These are phyloP conservation scores for Malachius bipustulatus DNA, from an alignment of 2,888 invertebrate genomes.

Conservation along the genomic window DNA sequence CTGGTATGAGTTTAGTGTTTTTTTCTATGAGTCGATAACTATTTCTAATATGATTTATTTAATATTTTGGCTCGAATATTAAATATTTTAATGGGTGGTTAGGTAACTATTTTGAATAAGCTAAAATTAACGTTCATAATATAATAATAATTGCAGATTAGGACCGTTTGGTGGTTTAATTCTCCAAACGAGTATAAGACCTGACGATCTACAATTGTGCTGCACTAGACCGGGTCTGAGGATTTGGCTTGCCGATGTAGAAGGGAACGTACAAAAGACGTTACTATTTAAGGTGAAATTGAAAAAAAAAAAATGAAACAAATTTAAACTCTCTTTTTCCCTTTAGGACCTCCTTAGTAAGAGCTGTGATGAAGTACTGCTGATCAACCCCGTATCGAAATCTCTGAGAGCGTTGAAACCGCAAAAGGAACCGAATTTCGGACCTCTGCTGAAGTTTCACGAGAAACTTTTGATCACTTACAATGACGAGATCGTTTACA, in stretches of 20 bases:
- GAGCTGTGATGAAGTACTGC: slow-evolving; percentile 48
- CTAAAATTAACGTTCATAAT: too few species aligned
- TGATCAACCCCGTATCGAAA: slow-evolving; percentile 54
- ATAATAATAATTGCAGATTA: slow-evolving; percentile 38
- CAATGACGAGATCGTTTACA: slow-evolving; percentile 55
- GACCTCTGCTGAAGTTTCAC: slow-evolving; percentile 51
- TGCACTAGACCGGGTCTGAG: slow-evolving; percentile 74
- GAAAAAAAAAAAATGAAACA: too few species aligned
- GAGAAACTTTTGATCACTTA: slow-evolving; percentile 65
- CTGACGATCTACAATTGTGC: slow-evolving; percentile 45
- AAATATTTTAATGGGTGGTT: too few species aligned
- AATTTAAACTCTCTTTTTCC: slow-evolving; percentile 3
- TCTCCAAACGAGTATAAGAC: slow-evolving; percentile 43
- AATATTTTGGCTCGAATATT: too few species aligned
- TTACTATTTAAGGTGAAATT: slow-evolving; percentile 69
- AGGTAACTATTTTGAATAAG: too few species aligned
- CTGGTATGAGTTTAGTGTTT: too few species aligned
- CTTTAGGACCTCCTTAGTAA: slow-evolving; percentile 32
- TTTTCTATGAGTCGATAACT: too few species aligned
- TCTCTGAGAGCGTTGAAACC: slow-evolving; percentile 32
- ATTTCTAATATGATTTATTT: too few species aligned
- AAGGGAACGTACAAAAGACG: slow-evolving; percentile 73
- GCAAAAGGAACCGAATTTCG: slow-evolving; percentile 49
- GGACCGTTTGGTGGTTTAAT: slow-evolving; percentile 53
- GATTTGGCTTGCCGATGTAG: slow-evolving; percentile 67